These are phyloP conservation scores for Adineta ricciae DNA, from an alignment of 2,888 invertebrate genomes.

Conservation along the genomic window DNA sequence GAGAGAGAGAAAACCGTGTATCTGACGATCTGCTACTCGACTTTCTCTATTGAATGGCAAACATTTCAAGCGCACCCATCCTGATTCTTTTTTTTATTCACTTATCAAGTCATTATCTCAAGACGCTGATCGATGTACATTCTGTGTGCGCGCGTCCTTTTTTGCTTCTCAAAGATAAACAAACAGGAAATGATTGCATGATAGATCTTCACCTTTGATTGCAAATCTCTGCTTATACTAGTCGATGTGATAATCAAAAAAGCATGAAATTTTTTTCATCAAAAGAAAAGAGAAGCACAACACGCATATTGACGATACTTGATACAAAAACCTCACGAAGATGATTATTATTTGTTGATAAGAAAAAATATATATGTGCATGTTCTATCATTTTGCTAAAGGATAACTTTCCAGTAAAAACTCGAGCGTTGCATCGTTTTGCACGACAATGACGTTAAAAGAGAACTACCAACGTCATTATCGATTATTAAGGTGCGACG, in stretches of 20 bases:
- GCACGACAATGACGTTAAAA: too few relatives aligned
- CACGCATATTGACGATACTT: too few relatives aligned
- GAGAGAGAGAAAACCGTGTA: background rate
- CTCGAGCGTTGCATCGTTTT: too few relatives aligned
- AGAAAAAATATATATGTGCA: too few relatives aligned
- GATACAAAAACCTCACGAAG: too few relatives aligned
- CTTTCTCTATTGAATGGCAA: background rate
- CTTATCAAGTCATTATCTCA: background rate
- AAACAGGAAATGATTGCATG: background rate
- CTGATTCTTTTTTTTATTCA: background rate
- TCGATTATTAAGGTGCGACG: background rate
- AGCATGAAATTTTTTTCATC: too few relatives aligned
- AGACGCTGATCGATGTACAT: background rate
- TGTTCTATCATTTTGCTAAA: too few relatives aligned
- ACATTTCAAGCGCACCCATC: background rate
- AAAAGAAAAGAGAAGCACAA: too few relatives aligned
- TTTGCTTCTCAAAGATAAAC: background rate
- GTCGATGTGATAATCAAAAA: background rate
- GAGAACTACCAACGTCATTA: background rate
- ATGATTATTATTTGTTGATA: too few relatives aligned
- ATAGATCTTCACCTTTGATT: background rate
- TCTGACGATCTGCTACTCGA: background rate
- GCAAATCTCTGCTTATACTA: background rate
- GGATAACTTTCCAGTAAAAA: too few relatives aligned
- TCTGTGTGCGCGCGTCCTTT: background rate